These are phyloP conservation scores for Liparis tanakae DNA, from an alignment of 2,797 vertebrate genomes.

Conservation along the genomic window DNA sequence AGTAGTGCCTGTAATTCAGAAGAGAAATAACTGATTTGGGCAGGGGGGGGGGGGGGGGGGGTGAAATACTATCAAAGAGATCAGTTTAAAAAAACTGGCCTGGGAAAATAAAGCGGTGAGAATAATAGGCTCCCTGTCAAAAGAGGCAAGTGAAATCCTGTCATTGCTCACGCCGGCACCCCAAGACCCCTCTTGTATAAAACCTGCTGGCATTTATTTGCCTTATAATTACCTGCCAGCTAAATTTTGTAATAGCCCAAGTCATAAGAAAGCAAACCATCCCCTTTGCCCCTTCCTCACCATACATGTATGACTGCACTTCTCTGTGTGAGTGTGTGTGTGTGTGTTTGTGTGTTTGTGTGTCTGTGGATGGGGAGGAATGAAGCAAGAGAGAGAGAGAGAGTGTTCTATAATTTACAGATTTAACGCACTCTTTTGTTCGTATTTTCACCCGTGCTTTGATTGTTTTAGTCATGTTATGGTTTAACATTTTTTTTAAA, in stretches of 20 bases:
- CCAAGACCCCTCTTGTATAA: conserved; percentile 79
- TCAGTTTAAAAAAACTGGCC: conserved; percentile 58
- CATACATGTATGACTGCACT: conserved; percentile 40
- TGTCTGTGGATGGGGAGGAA: conserved; percentile 4
- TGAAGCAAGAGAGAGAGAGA: not conserved
- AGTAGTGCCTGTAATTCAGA: conserved; percentile 30
- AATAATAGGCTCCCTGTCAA: conserved; percentile 85
- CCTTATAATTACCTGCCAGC: conserved; percentile 88
- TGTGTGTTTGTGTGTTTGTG: conserved; percentile 5
- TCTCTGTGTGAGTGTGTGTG: conserved; percentile 18
- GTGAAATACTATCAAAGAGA: conserved; percentile 62
- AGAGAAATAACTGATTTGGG: conserved; percentile 41
- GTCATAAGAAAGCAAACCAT: conserved; percentile 97
- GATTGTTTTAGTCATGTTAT: conserved; percentile 1
- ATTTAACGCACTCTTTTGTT: conserved; percentile 22
- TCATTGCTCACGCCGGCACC: conserved; percentile 70
- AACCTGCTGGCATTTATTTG: conserved; percentile 90
- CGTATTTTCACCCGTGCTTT: conserved; percentile 22
- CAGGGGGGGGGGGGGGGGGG: not conserved
- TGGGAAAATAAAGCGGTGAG: conserved; percentile 80
- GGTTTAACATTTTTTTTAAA: not conserved
- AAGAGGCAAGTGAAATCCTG: conserved; percentile 76
- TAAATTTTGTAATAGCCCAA: conserved; percentile 87
- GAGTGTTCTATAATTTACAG: conserved; percentile 2
- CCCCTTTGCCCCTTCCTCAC: conserved; percentile 63